A percentile compares a stretch with the other conserved stretches of the same genome.
Conservation (phyloP, 2,888 invertebrate genomes). For the Drosophila antonietae region DNA sequence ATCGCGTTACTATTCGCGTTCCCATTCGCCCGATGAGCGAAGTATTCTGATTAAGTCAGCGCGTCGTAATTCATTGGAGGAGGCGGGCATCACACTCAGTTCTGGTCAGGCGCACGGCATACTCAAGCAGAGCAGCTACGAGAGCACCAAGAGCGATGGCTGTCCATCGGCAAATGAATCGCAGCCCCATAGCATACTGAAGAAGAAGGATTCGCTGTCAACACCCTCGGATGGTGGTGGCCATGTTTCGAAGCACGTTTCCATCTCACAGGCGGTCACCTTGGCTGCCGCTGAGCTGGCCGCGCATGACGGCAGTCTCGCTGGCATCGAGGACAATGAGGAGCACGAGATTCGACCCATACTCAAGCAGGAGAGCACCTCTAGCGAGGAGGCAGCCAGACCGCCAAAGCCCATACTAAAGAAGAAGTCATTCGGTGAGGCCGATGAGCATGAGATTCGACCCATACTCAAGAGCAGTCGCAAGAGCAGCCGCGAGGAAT, state of each 20-base stretch:
- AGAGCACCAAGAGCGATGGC: constrained; percentile 87
- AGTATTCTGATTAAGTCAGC: constrained; percentile 84
- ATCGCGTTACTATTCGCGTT: constrained; percentile 84
- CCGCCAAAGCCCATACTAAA: constrained; percentile 92
- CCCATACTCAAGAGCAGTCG: constrained; percentile 92
- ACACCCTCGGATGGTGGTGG: constrained; percentile 83
- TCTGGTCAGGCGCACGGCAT: constrained; percentile 87
- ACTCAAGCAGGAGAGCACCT: constrained; percentile 91
- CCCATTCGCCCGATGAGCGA: constrained; percentile 84
- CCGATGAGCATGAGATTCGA: constrained; percentile 89
- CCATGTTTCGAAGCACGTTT: constrained; percentile 83
- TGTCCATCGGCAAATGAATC: constrained; percentile 86
- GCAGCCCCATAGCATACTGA: constrained; percentile 90
- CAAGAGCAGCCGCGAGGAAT: constrained; percentile 88
- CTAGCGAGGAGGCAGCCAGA: constrained; percentile 82
- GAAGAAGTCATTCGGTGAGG: constrained; percentile 92
- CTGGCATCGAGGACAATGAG: constrained; percentile 56
- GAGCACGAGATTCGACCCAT: constrained; percentile 91
- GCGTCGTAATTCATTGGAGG: constrained; percentile 84
- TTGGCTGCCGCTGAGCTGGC: constrained; percentile 85
- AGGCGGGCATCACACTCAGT: constrained; percentile 64
- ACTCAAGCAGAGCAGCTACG: constrained; percentile 91
- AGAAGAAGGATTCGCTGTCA: constrained; percentile 85
- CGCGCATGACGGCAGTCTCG: constrained; percentile 79
- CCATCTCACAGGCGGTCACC: constrained; percentile 84